Evolutionary conservation across 1,140 invertebrate species (phyloP).

Genomic region (Aphelinus certus): DNA sequence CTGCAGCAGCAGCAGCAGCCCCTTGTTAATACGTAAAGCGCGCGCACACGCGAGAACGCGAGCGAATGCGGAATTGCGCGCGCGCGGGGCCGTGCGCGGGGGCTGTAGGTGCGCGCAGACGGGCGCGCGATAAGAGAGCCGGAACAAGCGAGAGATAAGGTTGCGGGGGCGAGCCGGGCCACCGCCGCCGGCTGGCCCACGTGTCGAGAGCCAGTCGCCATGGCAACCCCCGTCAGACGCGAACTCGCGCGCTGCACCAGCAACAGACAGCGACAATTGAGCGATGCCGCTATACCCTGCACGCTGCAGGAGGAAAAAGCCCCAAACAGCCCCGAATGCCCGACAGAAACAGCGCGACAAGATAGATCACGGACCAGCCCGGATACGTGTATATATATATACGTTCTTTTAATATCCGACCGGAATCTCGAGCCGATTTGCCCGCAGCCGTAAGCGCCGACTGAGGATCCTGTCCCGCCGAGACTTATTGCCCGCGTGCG

Average conservation of each 20-base stretch:
- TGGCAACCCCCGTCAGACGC: constrained; percentile 21
- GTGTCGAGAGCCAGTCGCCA: constrained; percentile 24
- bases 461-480: too few relatives aligned
- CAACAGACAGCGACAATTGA: too few relatives aligned
- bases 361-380: constrained; percentile 19
- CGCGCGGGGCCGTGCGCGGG: not conserved
- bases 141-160: not conserved
- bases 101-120: not conserved
- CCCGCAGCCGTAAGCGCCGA: not conserved
- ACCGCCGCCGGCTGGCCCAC: constrained; percentile 15
- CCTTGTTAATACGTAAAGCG: constrained; percentile 52
- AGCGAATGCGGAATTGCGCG: not conserved
- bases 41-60: not conserved
- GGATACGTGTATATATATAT: not conserved
- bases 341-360: not conserved
- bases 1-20: too few relatives aligned
- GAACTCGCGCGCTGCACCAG: too few relatives aligned
- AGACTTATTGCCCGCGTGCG: too few relatives aligned
- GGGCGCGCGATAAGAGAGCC: constrained; percentile 13
- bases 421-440: not conserved
- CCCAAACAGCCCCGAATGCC: too few relatives aligned
- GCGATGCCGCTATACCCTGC: too few relatives aligned
- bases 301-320: too few relatives aligned
- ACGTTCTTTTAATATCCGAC: constrained; percentile 3
- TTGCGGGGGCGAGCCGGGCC: too few relatives aligned